Base-by-base conservation (phyloP, 2,113 vertebrate species). In the Oryzias javanicus region DNA sequence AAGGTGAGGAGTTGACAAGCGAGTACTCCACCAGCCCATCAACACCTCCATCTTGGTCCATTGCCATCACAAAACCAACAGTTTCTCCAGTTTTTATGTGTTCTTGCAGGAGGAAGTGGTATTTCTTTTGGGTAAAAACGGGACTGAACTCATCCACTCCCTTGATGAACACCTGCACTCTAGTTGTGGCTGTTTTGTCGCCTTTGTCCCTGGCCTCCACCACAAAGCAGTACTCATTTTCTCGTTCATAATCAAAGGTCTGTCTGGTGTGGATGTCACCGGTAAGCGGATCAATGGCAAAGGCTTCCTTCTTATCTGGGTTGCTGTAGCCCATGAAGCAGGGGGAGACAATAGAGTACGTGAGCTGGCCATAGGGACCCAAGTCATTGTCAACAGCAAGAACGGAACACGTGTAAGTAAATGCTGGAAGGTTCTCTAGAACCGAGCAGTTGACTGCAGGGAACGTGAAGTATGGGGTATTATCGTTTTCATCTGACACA, bases 81-180 rank as follows among this genome's bases (percentile, higher is more conserved):
- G 83, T 76, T 42, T 94, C 91, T 29, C 90, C 92, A 2, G 75
- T 75, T 60, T 85, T 73, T 0, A 84, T 75, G 35, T 91, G 89
- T 61, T 90, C 81, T 1, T 92, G 91, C 8, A 98, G 86, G 61
- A 76, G 72, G 74, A 98, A 98, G 66, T 89, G 90, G 83, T 98
- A 98, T 0, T 80, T 82, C 41, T 92, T 91, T 68, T 95, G 92
- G 42, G 92, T 91, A 74, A 98, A 99, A 25, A 95, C 40, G 0
- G 96, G 97, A 60, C 93, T 92, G 84, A 95, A 98, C 79, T 99
- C 96, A 83, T 98, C 96, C 65, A 78, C 78, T 10, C 95, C 95
- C 56, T 94, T 92, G 40, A 99, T 85, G 61, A 89, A 74, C 17
- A 98, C 83, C 70, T 92, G 91, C 54, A 98, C 89, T 64, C 68